A percentile compares a stretch with the other conserved stretches of the same genome.
phyloP scores from a whole-genome alignment of 2,113 vertebrate genomes.

The Carassius gibelio region DNA sequence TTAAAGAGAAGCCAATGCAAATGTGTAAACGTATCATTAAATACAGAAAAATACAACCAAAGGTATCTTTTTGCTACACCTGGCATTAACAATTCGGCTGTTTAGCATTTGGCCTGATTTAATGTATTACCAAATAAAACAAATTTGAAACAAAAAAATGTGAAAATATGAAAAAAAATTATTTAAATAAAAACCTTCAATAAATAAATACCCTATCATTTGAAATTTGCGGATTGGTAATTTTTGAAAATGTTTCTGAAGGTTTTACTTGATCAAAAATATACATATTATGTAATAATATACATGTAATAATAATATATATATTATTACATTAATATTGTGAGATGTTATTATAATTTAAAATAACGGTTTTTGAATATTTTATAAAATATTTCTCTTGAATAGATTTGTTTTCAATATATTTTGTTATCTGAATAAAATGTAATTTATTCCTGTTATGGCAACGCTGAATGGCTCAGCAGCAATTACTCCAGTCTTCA shows the following conservation, averaged over 20 bases:
- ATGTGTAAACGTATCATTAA: neutral
- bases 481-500: neutral
- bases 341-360: neutral
- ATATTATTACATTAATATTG: neutral
- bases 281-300: too few relatives aligned
- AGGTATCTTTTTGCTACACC: neutral
- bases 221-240: neutral
- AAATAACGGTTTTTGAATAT: neutral
- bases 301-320: too few relatives aligned
- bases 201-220: neutral
- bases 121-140: neutral
- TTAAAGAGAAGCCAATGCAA: constrained; percentile 48
- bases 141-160: too few relatives aligned
- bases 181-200: neutral
- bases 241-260: neutral
- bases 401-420: neutral
- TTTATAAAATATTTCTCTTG: neutral
- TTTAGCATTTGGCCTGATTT: neutral
- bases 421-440: neutral
- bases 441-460: neutral
- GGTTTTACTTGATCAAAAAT: neutral
- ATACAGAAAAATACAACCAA: neutral
- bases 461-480: neutral
- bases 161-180: neutral
- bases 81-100: neutral